phyloP scores from a whole-genome alignment of 1,140 invertebrate genomes.

The Bilobella aurantiaca region DNA sequence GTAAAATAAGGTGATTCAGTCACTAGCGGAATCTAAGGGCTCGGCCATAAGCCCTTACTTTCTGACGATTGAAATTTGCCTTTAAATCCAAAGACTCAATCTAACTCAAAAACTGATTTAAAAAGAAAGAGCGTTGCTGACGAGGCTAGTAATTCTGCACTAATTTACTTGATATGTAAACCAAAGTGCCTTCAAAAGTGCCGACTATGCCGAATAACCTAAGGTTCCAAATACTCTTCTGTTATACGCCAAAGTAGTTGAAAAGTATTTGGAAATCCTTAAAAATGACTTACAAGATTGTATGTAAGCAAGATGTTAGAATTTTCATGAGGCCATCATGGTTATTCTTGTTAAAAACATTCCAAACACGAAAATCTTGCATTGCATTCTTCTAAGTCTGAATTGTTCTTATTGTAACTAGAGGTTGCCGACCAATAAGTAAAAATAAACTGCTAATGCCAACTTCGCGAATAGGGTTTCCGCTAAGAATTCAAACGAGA shows the following conservation, averaged over 20 bases:
- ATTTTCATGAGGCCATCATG: not conserved
- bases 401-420: not conserved
- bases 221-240: not conserved
- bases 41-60: too few species aligned
- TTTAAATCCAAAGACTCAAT: too few species aligned
- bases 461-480: not conserved
- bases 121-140: too few species aligned
- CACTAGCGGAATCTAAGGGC: too few species aligned
- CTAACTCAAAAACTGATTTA: too few species aligned
- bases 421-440: slow-evolving; percentile 1
- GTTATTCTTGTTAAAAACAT: not conserved
- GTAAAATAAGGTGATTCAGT: too few species aligned
- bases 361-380: too few species aligned
- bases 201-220: slow-evolving; percentile 1
- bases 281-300: not conserved
- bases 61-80: too few species aligned
- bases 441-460: not conserved
- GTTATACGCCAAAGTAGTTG: not conserved
- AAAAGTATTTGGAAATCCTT: not conserved
- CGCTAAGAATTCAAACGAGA: not conserved
- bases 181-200: slow-evolving; percentile 6
- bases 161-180: not conserved
- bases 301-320: not conserved
- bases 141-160: not conserved
- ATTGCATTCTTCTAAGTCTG: not conserved